Conservation (phyloP, 2,113 vertebrate genomes). For the Poicephalus gulielmi region DNA sequence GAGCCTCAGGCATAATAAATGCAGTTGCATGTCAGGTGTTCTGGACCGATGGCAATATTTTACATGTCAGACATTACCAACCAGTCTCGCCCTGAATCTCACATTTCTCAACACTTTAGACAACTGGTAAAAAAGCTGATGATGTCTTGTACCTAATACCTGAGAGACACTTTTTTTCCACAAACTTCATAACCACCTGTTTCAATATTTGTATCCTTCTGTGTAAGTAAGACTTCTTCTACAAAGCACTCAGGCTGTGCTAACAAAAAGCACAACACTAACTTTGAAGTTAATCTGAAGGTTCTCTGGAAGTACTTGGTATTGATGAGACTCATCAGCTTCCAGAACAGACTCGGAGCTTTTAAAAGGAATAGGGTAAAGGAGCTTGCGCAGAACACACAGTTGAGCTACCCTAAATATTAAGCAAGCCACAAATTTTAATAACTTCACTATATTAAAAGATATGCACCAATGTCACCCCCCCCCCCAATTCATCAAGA, state of each 20-base stretch:
- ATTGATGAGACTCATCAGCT: background rate
- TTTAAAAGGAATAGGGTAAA: background rate
- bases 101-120: background rate
- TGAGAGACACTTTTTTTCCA: background rate
- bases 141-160: background rate
- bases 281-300: background rate
- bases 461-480: constrained; percentile 42
- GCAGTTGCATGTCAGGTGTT: background rate
- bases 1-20: background rate
- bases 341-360: background rate
- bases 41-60: background rate
- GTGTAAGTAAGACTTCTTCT: accelerated
- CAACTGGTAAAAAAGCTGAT: background rate
- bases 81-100: background rate
- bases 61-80: background rate
- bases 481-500: constrained; percentile 44
- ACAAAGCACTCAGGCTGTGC: background rate
- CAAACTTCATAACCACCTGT: background rate
- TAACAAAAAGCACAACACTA: background rate
- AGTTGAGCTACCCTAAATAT: background rate
- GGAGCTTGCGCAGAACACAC: background rate
- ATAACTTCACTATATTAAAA: background rate
- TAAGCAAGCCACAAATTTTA: constrained; percentile 16
- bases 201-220: background rate
- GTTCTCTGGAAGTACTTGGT: background rate